Percentiles rank a stretch among this genome's conserved stretches.
phyloP scores from a whole-genome alignment of 2,797 vertebrate genomes.

The Tachyglossus aculeatus region DNA sequence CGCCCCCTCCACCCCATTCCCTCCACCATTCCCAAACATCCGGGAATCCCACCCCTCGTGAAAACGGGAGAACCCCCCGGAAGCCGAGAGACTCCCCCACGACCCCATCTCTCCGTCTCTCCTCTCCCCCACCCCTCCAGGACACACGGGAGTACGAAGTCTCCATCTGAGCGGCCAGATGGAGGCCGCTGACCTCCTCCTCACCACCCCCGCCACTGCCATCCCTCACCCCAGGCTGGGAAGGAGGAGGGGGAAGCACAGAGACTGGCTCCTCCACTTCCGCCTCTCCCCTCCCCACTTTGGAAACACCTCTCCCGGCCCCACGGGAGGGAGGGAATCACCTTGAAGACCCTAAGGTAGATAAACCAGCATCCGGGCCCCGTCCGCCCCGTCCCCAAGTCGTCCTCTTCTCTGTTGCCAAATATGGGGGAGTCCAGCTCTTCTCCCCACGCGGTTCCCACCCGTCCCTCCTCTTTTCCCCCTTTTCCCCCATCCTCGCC shows the following conservation, averaged over 20 bases:
- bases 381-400: constrained; percentile 7
- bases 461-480: neutral
- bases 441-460: constrained; percentile 1
- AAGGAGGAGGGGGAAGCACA: neutral
- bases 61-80: neutral
- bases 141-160: constrained; percentile 94
- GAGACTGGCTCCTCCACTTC: neutral
- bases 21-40: neutral
- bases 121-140: constrained; percentile 59
- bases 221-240: neutral
- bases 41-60: neutral
- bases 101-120: neutral
- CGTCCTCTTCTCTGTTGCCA: constrained; percentile 56
- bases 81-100: neutral
- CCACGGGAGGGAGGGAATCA: constrained; percentile 29
- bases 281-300: constrained; percentile 21
- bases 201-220: neutral
- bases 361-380: constrained; percentile 61
- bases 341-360: constrained; percentile 52
- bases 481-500: neutral
- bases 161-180: constrained; percentile 81
- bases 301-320: constrained; percentile 47
- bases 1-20: neutral
- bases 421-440: constrained; percentile 32
- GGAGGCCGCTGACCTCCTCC: neutral